Conservation (phyloP, 2,797 vertebrate genomes). For the Hippoglossus hippoglossus region DNA sequence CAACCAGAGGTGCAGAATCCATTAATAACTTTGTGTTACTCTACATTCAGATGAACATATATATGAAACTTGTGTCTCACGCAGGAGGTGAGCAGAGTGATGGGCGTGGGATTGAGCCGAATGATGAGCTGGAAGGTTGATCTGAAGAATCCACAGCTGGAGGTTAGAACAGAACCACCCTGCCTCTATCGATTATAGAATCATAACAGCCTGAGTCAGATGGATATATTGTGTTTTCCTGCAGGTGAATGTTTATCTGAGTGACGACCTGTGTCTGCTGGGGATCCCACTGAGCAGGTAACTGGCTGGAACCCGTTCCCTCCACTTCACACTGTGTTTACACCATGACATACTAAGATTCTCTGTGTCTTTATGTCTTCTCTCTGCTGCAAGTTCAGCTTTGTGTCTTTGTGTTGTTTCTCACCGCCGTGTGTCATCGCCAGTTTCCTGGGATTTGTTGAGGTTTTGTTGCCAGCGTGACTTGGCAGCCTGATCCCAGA, state of each 20-base stretch:
- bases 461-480: too few relatives aligned
- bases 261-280: slow-evolving; percentile 86
- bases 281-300: slow-evolving; percentile 94
- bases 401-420: too few relatives aligned
- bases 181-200: not conserved
- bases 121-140: slow-evolving; percentile 89
- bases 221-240: slow-evolving; percentile 10
- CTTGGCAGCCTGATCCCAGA: too few relatives aligned
- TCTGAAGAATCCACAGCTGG: slow-evolving; percentile 88
- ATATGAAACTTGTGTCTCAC: slow-evolving; percentile 11
- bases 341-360: not conserved
- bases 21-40: not conserved
- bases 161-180: slow-evolving; percentile 82
- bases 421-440: too few relatives aligned
- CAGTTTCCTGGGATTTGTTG: too few relatives aligned
- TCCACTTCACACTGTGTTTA: not conserved
- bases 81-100: slow-evolving; percentile 88
- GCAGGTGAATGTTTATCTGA: slow-evolving; percentile 90
- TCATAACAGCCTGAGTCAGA: not conserved
- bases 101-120: slow-evolving; percentile 86
- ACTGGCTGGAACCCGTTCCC: not conserved
- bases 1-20: not conserved
- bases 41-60: not conserved
- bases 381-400: too few relatives aligned
- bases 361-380: too few relatives aligned